Evolutionary conservation across 2,113 vertebrate species (phyloP), one percentile per base, ranked within the genome.

Genomic region (Ptilorrhoa leucosticta): DNA sequence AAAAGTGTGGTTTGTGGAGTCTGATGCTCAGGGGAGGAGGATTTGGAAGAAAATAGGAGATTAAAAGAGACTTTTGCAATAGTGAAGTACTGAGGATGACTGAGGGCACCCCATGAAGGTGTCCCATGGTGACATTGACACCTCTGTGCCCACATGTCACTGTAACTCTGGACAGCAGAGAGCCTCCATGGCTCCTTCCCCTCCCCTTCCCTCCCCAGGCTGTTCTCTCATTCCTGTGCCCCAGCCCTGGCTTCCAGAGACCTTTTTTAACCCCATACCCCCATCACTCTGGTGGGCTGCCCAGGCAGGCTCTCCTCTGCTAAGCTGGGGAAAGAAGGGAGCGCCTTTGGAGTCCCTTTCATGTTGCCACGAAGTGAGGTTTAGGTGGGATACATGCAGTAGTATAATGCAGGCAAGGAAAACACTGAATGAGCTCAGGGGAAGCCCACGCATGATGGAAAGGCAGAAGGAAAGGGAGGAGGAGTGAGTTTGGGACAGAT

Each of bases 71-170:
- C 16, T 58, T 58, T 44, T 66, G 22, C 53, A 53, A 2, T 53
- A 44, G 19, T 1, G 1, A 75, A 60, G 11, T 56, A 30, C 27
- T 72, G 57, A 80, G 33, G 19, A 21, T 83, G 68, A 44, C 22
- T 42, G 26, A 13, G 5, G 13, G 2, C 5, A 5, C 24, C 27
- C 23, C 0, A 0, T 9, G 11, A 31, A 69, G 54, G 2, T 73
- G 68, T 10, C 22, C 8, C 6, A 1, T 23, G 28, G 17, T 33
- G 51, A 24, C 37, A 68, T 5, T 0, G 1, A 33, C 21, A 15
- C 11, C 11, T 18, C 35, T 57, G 22, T 70, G 19, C 4, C 2
- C 23, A 23, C 11, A 4, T 0, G 1, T 86, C 58, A 37, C n/a
- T 6, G 2, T 31, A 31, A 0, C 1, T 1, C 7, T 82, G 42